These are phyloP conservation scores for Marmota monax DNA, from an alignment of 2,113 vertebrate species.

Conservation along the genomic window DNA sequence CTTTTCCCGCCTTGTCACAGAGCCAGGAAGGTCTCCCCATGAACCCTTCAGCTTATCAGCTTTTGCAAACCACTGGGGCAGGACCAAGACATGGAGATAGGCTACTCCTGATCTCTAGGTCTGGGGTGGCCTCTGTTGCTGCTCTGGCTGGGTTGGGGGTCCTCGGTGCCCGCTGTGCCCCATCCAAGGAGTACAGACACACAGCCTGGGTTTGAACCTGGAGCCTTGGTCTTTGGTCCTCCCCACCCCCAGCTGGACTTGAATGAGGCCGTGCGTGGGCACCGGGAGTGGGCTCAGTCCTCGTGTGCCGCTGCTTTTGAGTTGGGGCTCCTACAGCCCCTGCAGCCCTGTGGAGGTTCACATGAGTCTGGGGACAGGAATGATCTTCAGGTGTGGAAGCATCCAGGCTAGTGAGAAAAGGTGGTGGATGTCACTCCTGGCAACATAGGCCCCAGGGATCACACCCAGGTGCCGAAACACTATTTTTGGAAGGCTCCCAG, in stretches of 20 bases:
- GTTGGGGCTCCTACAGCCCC: too few species aligned
- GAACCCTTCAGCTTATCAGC: background rate
- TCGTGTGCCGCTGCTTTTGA: background rate
- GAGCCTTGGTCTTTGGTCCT: background rate
- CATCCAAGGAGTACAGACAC: background rate
- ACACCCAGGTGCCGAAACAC: background rate
- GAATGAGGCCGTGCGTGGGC: background rate
- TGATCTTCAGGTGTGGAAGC: background rate
- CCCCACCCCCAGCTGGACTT: background rate
- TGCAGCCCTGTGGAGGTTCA: background rate
- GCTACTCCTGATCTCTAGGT: background rate
- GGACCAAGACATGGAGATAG: background rate
- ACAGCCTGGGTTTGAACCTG: background rate
- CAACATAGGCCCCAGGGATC: background rate
- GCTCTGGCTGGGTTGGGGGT: background rate
- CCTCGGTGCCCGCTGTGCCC: background rate
- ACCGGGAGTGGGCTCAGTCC: rapidly evolving
- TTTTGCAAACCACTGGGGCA: background rate
- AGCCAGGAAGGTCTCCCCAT: background rate
- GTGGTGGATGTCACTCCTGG: background rate
- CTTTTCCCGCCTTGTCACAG: background rate
- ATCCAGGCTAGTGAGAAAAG: background rate
- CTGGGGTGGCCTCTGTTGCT: rapidly evolving
- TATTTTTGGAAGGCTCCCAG: background rate
- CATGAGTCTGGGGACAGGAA: background rate